Evolutionary conservation across 2,888 invertebrate species (phyloP), one percentile per base, ranked within the genome.

Genomic region (Peribatodes rhomboidaria): DNA sequence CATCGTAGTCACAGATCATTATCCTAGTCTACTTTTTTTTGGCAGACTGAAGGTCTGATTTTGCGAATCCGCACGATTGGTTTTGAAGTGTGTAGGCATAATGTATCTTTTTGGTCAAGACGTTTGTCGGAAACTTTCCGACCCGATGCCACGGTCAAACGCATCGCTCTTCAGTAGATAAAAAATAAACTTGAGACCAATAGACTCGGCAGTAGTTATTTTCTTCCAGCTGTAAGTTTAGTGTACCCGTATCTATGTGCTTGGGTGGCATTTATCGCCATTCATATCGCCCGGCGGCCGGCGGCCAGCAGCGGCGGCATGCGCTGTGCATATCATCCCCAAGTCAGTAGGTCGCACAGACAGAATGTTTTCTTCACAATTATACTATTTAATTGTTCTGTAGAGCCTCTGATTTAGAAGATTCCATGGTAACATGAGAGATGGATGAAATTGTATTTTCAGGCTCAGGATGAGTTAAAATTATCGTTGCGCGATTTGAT

Each of bases 271-370:
- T 69, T 68, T 71, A 73, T 72, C 68, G 42, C 22, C 59, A 61
- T 65, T 65, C 65, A 65, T 72, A n/a, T 68, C 47, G 52, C 10
- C 44, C 2, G 27, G 27, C 27, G 27, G 6, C 27, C n/a, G n/a
- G 27, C 27, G 27, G 27, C 27, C n/a, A n/a, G 27, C 9, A 41
- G 47, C 11, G 41, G 58, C 50, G 64, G 68, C 69, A 59, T 69
- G 68, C 55, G 70, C 63, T 62, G 47, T 57, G 59, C 68, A 55
- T 75, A 71, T 79, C 75, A 52, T 71, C 52, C 68, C 53, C 39
- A 67, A 74, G 81, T 82, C 74, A 82, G 72, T 80, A 61, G 81
- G 83, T 80, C 82, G 82, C 54, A 39, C 61, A 33, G 57, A 47
- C 61, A 33, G 53, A 41, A 31, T 63, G 58, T 57, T 65, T 69